phyloP scores from a whole-genome alignment of 2,888 invertebrate species.

The Chrysopilus asiliformis region DNA sequence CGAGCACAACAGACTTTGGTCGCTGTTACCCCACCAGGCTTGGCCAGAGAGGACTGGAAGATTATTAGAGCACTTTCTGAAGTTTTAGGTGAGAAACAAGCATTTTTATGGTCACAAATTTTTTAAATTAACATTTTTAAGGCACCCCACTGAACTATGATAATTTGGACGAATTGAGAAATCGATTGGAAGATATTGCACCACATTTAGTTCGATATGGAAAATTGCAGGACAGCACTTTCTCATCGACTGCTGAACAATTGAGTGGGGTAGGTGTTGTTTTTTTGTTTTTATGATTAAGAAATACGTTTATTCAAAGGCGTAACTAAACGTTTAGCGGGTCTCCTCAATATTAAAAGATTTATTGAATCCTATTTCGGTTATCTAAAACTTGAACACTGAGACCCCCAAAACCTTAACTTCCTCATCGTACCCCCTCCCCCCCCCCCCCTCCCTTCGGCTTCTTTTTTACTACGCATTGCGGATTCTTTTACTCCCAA shows the following conservation, averaged over 20 bases:
- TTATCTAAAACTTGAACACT: too few species aligned
- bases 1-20: constrained; percentile 79
- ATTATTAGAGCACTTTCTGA: constrained; percentile 93
- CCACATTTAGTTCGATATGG: constrained; percentile 83
- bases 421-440: too few species aligned
- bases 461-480: too few species aligned
- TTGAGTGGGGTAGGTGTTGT: constrained; percentile 56
- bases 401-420: too few species aligned
- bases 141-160: constrained; percentile 75
- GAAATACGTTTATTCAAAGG: too few species aligned
- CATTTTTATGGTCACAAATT: constrained; percentile 3
- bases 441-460: too few species aligned
- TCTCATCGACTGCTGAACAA: constrained; percentile 64
- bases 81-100: constrained; percentile 43
- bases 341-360: too few species aligned
- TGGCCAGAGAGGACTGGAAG: constrained; percentile 97
- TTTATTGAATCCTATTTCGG: too few species aligned
- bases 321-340: too few species aligned
- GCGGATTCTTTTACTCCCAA: neutral
- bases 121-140: constrained; percentile 4
- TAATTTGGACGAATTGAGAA: constrained; percentile 65
- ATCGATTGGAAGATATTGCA: constrained; percentile 69
- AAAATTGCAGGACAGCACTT: constrained; percentile 70
- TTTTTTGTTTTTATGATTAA: too few species aligned
- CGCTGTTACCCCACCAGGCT: constrained; percentile 83